Evolutionary conservation across 1,140 invertebrate genomes (phyloP), one percentile per base, ranked within the genome.

Genomic region (Drosophila tristis): DNA sequence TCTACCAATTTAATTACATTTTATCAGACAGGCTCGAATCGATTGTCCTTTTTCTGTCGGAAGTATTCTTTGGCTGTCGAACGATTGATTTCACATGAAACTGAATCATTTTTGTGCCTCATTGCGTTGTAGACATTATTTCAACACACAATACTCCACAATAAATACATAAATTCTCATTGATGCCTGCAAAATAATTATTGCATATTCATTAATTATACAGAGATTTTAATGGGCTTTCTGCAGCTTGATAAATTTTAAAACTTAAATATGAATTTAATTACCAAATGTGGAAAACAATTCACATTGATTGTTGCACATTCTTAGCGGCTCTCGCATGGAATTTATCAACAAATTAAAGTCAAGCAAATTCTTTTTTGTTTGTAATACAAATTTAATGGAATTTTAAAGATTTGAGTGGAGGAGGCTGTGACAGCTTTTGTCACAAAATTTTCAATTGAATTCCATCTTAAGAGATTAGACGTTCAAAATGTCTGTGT

Each of bases 391-490:
- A n/a, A 56, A 16, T 53, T 73, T 51, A 73, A 74, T 26, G 48
- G 16, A 35, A 47, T n/a, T 74, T 74, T 64, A 58, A 74, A 63
- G 58, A n/a, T 29, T 15, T 51, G 45, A 8, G 7, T 26, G 42
- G n/a, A 1, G 13, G 7, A 16, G 54, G 5, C 31, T 51, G 31
- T 20, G 7, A 20, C 26, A 23, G 48, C 61, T 74, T 58, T 47
- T 58, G 49, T 65, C 26, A 45, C 72, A 60, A 25, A 56, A 74
- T 74, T 58, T 65, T 55, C 71, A 65, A 74, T 74, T 65, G 58
- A 74, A 74, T 74, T 65, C 61, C 72, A 48, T 49, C 71, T 74
- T 74, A 74, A 65, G 58, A 57, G 70, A 74, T 74, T 74, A 74
- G 71, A 45, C 60, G 73, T 63, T 74, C 59, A 56, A 73, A 74